Conservation (phyloP, 37 sponge, comb jelly and placozoan genomes). For the Haliclona indistincta region DNA sequence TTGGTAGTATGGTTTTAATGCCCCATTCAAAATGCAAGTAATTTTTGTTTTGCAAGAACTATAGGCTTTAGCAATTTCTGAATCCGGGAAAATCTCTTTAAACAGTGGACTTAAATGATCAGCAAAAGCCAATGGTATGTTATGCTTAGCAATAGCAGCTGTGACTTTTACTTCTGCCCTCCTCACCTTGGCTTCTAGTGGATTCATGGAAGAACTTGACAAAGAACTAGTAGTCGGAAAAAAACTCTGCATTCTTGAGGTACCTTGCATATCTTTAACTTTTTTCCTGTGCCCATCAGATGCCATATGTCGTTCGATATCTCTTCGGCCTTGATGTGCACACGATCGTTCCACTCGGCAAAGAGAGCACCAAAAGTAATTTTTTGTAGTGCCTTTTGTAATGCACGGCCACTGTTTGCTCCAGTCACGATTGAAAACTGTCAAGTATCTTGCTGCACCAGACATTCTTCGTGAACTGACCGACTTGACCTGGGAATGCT, state of each 20-base stretch:
- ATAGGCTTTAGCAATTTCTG: slow-evolving; percentile 45
- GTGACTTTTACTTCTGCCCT: slow-evolving; percentile 52
- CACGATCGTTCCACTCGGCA: slow-evolving; percentile 25
- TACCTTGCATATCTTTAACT: too few relatives aligned
- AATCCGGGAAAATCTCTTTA: slow-evolving; percentile 50
- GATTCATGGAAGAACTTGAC: slow-evolving; percentile 10
- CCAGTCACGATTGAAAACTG: slow-evolving; percentile 35
- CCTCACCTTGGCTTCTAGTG: too few relatives aligned
- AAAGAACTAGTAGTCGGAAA: slow-evolving; percentile 13
- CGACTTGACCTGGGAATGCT: background rate
- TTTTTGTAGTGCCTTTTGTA: background rate
- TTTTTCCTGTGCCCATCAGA: background rate
- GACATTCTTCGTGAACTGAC: background rate
- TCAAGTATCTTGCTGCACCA: slow-evolving; percentile 46
- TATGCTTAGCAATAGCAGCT: slow-evolving; percentile 43
- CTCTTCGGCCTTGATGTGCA: slow-evolving; percentile 51
- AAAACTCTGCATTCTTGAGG: background rate
- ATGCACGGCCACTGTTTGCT: slow-evolving; percentile 39
- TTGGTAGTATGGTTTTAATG: slow-evolving; percentile 17
- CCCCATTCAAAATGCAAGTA: slow-evolving; percentile 37
- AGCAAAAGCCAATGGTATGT: slow-evolving; percentile 45
- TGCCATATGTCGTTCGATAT: slow-evolving; percentile 32
- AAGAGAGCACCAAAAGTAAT: slow-evolving; percentile 37
- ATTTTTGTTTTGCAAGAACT: slow-evolving; percentile 39
- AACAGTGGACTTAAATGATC: slow-evolving; percentile 45